phyloP scores from a whole-genome alignment of 1,140 invertebrate genomes.

The Platyscapa corneri region DNA sequence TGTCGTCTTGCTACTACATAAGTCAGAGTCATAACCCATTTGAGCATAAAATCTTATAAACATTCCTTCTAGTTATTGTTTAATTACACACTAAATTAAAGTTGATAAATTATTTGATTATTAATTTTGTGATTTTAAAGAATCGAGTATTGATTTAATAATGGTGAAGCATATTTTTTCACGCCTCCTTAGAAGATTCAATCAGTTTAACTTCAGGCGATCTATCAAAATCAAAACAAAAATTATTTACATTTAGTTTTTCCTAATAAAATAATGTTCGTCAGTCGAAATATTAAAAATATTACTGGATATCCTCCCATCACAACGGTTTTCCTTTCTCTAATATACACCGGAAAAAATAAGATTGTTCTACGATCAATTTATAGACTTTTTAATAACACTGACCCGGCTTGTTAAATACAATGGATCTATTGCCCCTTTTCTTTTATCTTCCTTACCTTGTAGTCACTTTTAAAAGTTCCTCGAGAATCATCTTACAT shows the following conservation, averaged over 20 bases:
- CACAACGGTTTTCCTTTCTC: background rate
- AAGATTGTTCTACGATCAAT: conserved; percentile 3
- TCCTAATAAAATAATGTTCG: too few relatives aligned
- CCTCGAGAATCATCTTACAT: background rate
- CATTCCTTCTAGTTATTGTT: background rate
- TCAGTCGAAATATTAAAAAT: too few relatives aligned
- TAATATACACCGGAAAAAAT: background rate
- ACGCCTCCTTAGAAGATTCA: too few relatives aligned
- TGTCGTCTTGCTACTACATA: background rate
- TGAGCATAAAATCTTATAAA: background rate
- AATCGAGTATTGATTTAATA: too few relatives aligned
- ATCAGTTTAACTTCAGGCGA: too few relatives aligned
- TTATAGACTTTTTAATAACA: conserved; percentile 32
- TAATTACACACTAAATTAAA: background rate
- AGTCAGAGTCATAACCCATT: background rate
- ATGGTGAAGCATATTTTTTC: background rate
- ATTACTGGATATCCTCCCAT: background rate
- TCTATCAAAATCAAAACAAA: too few relatives aligned
- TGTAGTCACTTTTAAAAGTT: background rate
- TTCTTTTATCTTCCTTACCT: background rate
- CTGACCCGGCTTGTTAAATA: conserved; percentile 37
- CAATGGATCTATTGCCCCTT: background rate
- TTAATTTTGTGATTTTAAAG: too few relatives aligned
- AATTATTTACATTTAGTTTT: too few relatives aligned
- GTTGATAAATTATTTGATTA: too few relatives aligned